phyloP scores from a whole-genome alignment of 2,113 vertebrate genomes.

The Dicaeum eximium region DNA sequence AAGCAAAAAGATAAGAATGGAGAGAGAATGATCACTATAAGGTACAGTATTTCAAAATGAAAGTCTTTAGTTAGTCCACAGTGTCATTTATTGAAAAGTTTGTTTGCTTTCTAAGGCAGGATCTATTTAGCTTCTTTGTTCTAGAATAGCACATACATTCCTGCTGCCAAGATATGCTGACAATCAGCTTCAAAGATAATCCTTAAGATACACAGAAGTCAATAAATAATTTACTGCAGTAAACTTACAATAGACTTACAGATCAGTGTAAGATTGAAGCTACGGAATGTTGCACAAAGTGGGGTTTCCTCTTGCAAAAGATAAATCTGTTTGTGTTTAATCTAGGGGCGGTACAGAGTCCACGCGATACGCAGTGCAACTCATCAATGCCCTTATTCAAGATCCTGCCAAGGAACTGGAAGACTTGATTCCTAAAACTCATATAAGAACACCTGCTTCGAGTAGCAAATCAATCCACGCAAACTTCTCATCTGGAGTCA shows the following conservation, averaged over 20 bases:
- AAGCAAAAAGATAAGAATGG: conserved; percentile 99
- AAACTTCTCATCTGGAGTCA: conserved; percentile 82
- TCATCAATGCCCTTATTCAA: conserved; percentile 98
- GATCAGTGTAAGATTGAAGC: neutral
- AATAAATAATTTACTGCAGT: neutral
- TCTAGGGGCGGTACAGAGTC: conserved; percentile 95
- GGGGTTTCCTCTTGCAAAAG: neutral
- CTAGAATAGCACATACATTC: neutral
- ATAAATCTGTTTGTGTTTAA: neutral
- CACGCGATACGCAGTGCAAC: conserved; percentile 93
- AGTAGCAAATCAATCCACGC: conserved; percentile 84
- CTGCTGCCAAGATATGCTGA: neutral
- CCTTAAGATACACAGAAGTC: neutral
- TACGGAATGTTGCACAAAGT: rapidly evolving
- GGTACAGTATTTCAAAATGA: conserved; percentile 71
- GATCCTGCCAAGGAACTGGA: conserved; percentile 99
- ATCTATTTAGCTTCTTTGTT: neutral
- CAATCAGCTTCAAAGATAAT: neutral
- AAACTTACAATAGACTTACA: neutral
- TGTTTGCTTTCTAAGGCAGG: neutral
- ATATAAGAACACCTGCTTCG: conserved; percentile 89
- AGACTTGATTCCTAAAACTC: conserved; percentile 97
- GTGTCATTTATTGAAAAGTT: neutral
- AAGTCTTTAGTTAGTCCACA: neutral
- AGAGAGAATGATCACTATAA: conserved; percentile 99